Conservation (phyloP, 2,797 vertebrate genomes). For the Mus minutoides region DNA sequence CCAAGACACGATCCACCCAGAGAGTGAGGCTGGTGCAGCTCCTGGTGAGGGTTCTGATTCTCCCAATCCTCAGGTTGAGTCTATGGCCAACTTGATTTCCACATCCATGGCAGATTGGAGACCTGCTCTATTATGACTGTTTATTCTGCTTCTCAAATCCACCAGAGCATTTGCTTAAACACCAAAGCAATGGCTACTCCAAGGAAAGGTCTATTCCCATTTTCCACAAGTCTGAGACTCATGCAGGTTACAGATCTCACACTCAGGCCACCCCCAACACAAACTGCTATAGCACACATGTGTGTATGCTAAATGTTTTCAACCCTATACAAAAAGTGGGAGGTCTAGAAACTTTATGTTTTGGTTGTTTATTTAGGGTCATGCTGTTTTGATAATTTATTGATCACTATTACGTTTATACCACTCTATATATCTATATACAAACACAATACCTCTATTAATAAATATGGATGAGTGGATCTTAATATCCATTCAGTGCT, state of each 20-base stretch:
- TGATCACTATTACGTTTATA: neutral
- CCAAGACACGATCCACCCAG: neutral
- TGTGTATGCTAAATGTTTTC: neutral
- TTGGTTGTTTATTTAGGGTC: neutral
- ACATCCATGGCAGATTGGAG: neutral
- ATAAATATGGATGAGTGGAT: neutral
- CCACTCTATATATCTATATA: neutral
- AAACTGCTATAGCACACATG: neutral
- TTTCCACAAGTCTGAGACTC: neutral
- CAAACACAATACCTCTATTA: neutral
- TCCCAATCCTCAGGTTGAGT: neutral
- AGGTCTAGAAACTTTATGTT: neutral
- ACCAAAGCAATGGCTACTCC: neutral
- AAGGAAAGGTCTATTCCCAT: neutral
- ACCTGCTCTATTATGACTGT: neutral
- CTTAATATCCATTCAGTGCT: neutral
- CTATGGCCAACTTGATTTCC: neutral
- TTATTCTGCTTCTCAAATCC: neutral
- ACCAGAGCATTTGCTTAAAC: neutral
- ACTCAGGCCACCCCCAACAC: neutral
- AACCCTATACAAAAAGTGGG: neutral
- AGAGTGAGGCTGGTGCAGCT: neutral
- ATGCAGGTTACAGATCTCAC: slow-evolving; percentile 17
- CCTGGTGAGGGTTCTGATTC: neutral
- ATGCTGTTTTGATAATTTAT: neutral